These are phyloP conservation scores for Ochropacha duplaris DNA, from an alignment of 2,888 invertebrate genomes.

Conservation along the genomic window DNA sequence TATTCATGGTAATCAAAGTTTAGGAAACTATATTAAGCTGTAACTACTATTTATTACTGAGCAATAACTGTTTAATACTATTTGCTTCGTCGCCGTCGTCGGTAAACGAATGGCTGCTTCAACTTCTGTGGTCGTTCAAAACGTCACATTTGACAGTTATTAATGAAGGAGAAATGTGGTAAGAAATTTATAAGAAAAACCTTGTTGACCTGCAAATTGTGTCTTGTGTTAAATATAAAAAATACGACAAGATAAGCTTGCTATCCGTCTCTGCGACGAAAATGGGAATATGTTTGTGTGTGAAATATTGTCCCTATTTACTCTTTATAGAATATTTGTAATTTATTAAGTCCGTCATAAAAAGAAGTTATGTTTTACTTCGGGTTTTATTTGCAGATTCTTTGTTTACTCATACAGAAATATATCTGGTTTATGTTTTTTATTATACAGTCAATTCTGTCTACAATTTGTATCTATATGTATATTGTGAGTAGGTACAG, in stretches of 20 bases:
- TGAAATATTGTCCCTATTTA: not conserved
- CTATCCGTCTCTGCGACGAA: not conserved
- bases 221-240: not conserved
- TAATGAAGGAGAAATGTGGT: not conserved
- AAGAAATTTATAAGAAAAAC: not conserved
- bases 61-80: not conserved
- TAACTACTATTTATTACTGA: slow-evolving; percentile 15
- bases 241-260: not conserved
- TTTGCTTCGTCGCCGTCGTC: not conserved
- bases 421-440: not conserved
- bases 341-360: slow-evolving; percentile 1
- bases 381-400: not conserved
- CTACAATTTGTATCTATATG: not conserved
- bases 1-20: slow-evolving; percentile 51
- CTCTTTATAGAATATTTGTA: not conserved
- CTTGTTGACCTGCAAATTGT: not conserved
- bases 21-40: slow-evolving; percentile 23
- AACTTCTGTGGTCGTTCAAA: not conserved
- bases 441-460: not conserved
- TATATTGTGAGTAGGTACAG: too few species aligned
- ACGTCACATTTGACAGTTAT: not conserved
- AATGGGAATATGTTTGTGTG: not conserved
- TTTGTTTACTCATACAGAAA: not conserved
- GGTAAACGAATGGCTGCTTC: not conserved
- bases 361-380: not conserved